These are phyloP conservation scores for Bombus pascuorum DNA, from an alignment of 1,140 invertebrate species.

Conservation along the genomic window DNA sequence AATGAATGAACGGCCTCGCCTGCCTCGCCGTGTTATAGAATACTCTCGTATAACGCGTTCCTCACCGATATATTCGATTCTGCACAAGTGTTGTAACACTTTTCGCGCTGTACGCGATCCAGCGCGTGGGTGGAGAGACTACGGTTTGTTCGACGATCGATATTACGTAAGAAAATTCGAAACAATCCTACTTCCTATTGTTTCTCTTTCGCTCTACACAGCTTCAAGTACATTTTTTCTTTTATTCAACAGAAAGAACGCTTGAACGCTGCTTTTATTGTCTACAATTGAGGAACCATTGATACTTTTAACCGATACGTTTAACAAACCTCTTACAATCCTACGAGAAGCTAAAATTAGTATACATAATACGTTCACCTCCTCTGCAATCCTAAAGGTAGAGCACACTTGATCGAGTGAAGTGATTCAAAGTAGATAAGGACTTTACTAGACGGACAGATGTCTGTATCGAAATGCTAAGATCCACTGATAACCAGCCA, in stretches of 20 bases:
- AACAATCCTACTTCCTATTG: background rate
- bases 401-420: no score
- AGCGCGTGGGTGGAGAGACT: constrained; percentile 7
- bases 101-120: constrained; percentile 13
- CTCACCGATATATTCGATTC: background rate
- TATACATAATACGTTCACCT: background rate
- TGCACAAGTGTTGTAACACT: constrained; percentile 6
- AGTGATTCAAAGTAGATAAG: background rate
- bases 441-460: background rate
- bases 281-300: background rate
- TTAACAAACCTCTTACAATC: background rate
- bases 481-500: background rate
- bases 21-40: constrained; percentile 37
- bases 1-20: constrained; percentile 70
- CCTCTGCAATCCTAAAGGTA: no score
- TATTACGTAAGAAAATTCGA: constrained; percentile 26
- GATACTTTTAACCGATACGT: background rate
- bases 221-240: background rate
- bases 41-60: constrained; percentile 30
- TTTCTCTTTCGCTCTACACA: background rate
- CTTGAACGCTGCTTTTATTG: background rate
- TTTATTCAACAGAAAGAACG: background rate
- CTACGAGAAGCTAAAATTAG: background rate
- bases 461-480: background rate
- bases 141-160: constrained; percentile 29